phyloP scores from a whole-genome alignment of 1,140 invertebrate genomes.

The Zaprionus tsacasi region DNA sequence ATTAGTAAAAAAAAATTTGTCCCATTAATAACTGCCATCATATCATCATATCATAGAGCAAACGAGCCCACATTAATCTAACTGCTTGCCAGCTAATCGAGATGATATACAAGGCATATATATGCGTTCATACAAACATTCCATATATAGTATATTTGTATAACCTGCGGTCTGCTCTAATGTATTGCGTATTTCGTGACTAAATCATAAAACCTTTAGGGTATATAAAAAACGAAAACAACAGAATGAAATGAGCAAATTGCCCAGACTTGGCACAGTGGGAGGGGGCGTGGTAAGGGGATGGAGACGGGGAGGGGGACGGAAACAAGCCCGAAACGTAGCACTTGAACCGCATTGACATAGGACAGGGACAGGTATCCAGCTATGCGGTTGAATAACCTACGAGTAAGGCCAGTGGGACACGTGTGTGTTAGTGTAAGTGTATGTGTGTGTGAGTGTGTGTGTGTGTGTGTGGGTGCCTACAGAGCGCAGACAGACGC shows the following conservation, averaged over 20 bases:
- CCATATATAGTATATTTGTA: background rate
- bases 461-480: background rate
- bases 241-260: background rate
- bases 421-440: background rate
- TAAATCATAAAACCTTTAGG: constrained; percentile 9
- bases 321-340: background rate
- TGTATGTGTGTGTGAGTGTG: background rate
- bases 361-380: constrained; percentile 9
- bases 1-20: background rate
- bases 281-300: no score
- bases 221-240: constrained; percentile 2
- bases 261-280: background rate
- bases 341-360: constrained; percentile 9
- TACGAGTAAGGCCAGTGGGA: background rate
- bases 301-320: background rate
- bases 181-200: constrained; percentile 9
- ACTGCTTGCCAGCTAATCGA: background rate
- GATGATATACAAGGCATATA: background rate
- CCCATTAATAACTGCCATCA: background rate
- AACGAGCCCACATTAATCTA: background rate
- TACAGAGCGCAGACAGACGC: background rate
- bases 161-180: background rate
- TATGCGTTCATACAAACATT: background rate
- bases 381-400: constrained; percentile 9
- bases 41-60: background rate